Evolutionary conservation across 2,888 invertebrate genomes (phyloP).

Genomic region (Graphium colonna): DNA sequence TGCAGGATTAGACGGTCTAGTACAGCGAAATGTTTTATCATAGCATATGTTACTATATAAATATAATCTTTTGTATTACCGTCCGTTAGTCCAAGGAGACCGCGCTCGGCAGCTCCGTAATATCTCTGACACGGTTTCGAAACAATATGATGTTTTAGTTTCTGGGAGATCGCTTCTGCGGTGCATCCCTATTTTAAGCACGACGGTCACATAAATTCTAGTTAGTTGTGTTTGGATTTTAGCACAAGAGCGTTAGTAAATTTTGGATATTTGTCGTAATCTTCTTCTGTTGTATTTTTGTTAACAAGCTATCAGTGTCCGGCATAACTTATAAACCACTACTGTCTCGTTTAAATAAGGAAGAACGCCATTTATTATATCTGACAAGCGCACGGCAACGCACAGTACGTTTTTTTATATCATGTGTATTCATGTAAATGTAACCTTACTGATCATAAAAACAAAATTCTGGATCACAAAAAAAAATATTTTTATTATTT

Average conservation of each 20-base stretch:
- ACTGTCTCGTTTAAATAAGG: too few species aligned
- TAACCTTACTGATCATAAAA: too few species aligned
- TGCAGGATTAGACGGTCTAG: constrained; percentile 15
- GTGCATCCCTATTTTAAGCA: constrained; percentile 6
- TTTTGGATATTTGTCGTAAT: background rate
- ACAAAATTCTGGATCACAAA: too few species aligned
- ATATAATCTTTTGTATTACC: background rate
- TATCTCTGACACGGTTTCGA: constrained; percentile 16
- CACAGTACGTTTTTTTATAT: too few species aligned
- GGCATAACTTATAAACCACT: too few species aligned
- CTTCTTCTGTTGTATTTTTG: background rate
- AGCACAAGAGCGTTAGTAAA: background rate
- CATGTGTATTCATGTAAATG: too few species aligned
- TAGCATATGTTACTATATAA: background rate
- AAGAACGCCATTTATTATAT: too few species aligned
- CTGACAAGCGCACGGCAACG: too few species aligned
- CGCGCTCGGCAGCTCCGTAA: constrained; percentile 6
- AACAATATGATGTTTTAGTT: constrained; percentile 18
- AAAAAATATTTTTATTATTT: too few species aligned
- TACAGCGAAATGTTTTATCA: background rate
- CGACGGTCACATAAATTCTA: constrained; percentile 10
- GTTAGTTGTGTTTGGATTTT: background rate
- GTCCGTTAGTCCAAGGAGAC: background rate
- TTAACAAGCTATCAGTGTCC: background rate
- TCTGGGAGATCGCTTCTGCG: constrained; percentile 5